phyloP scores from a whole-genome alignment of 2,797 vertebrate genomes.

The Hydrophis major region DNA sequence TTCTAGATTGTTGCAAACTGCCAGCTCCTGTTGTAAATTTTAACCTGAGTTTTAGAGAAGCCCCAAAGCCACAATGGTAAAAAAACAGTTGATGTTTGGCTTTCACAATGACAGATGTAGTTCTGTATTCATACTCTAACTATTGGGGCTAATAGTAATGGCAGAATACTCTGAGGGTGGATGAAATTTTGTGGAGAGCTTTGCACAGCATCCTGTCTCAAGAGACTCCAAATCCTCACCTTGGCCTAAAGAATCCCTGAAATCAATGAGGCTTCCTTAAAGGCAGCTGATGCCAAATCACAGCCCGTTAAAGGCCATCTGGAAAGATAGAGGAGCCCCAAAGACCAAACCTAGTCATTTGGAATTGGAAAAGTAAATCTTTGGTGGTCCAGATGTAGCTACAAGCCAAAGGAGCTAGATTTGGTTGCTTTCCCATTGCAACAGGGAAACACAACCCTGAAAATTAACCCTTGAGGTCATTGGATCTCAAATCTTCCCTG shows the following conservation, averaged over 20 bases:
- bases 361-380: not conserved
- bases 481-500: not conserved
- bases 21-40: too few relatives aligned
- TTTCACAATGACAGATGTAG: too few relatives aligned
- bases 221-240: not conserved
- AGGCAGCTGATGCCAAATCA: not conserved
- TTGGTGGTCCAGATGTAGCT: not conserved
- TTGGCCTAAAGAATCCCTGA: not conserved
- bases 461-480: not conserved
- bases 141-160: too few relatives aligned
- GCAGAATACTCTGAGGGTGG: too few relatives aligned
- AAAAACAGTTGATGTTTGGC: too few relatives aligned
- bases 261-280: not conserved
- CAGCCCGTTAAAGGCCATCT: not conserved
- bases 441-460: fast-evolving
- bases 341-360: not conserved
- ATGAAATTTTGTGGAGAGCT: not conserved
- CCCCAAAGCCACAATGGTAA: too few relatives aligned
- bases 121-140: too few relatives aligned
- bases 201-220: not conserved
- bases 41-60: too few relatives aligned
- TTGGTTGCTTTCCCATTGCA: not conserved
- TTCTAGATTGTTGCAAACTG: too few relatives aligned
- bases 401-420: not conserved
- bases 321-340: not conserved